Percentiles rank a stretch among this genome's conserved stretches.
These are phyloP conservation scores for Catostomus latipinnis DNA, from an alignment of 2,797 vertebrate species.

Conservation along the genomic window DNA sequence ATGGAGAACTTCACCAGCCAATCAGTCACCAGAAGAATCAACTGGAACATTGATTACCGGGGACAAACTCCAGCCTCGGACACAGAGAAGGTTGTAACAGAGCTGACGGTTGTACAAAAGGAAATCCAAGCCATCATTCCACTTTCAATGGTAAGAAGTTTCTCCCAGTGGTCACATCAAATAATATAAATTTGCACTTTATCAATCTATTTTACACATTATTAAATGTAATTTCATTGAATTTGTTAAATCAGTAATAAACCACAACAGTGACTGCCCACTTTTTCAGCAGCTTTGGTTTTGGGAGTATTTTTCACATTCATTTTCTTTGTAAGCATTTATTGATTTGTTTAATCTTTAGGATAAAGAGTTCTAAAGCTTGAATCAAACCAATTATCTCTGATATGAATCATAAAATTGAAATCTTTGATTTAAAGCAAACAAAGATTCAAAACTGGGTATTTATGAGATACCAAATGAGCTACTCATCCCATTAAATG, in stretches of 20 bases:
- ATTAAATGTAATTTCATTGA: neutral
- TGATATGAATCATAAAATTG: no score
- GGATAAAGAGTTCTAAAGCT: no score
- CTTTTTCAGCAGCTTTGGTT: no score
- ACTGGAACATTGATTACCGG: slow-evolving; percentile 98
- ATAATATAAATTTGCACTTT: neutral
- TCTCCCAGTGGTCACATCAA: no score
- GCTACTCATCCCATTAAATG: no score
- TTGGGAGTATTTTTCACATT: neutral
- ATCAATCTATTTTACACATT: neutral
- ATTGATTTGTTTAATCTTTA: no score
- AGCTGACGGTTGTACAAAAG: slow-evolving; percentile 94
- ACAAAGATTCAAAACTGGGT: no score
- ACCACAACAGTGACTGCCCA: no score
- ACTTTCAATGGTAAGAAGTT: slow-evolving; percentile 89
- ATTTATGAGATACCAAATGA: no score
- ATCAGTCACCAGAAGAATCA: slow-evolving; percentile 94
- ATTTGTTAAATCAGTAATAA: slow-evolving; percentile 5
- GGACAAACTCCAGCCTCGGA: slow-evolving; percentile 87
- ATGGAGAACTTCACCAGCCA: slow-evolving; percentile 99
- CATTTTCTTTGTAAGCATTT: neutral
- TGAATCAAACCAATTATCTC: no score
- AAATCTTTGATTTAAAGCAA: no score
- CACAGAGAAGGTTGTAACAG: slow-evolving; percentile 94
- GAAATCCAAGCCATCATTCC: slow-evolving; percentile 96